A percentile compares a stretch with the other conserved stretches of the same genome.
Conservation (phyloP, 1,140 invertebrate genomes). For the Drosophila eugracilis region DNA sequence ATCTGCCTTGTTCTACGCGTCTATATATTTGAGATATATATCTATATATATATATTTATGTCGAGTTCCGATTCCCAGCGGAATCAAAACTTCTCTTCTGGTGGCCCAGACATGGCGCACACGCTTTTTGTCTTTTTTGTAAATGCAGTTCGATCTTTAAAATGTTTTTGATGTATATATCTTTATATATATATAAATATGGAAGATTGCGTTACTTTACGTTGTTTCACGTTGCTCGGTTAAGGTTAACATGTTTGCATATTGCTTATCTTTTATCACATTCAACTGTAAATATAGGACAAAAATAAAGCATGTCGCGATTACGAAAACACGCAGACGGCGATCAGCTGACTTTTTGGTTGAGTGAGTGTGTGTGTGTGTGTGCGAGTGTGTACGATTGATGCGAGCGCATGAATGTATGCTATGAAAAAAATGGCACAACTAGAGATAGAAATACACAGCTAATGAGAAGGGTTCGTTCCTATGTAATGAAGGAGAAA, state of each 20-base stretch:
- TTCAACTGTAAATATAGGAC: constrained; percentile 42
- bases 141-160: constrained; percentile 30
- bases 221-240: constrained; percentile 30
- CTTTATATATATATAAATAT: constrained; percentile 29
- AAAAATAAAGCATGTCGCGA: constrained; percentile 29
- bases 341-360: constrained; percentile 11
- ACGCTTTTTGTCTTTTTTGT: constrained; percentile 18
- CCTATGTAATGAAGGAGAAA: neutral
- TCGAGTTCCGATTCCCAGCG: constrained; percentile 31
- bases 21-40: constrained; percentile 16
- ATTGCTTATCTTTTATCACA: constrained; percentile 50
- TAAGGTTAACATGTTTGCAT: constrained; percentile 29
- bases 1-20: constrained; percentile 36
- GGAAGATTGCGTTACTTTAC: constrained; percentile 39
- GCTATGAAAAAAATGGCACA: constrained; percentile 45
- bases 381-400: constrained; percentile 24
- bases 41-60: too few species aligned
- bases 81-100: constrained; percentile 18
- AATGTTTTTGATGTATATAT: constrained; percentile 11
- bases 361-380: constrained; percentile 3
- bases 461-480: constrained; percentile 25
- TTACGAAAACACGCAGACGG: constrained; percentile 56
- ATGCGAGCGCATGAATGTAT: constrained; percentile 49
- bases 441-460: too few species aligned
- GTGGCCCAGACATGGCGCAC: constrained; percentile 23